phyloP scores from a whole-genome alignment of 1,140 invertebrate species.

The Lordiphosa collinella region DNA sequence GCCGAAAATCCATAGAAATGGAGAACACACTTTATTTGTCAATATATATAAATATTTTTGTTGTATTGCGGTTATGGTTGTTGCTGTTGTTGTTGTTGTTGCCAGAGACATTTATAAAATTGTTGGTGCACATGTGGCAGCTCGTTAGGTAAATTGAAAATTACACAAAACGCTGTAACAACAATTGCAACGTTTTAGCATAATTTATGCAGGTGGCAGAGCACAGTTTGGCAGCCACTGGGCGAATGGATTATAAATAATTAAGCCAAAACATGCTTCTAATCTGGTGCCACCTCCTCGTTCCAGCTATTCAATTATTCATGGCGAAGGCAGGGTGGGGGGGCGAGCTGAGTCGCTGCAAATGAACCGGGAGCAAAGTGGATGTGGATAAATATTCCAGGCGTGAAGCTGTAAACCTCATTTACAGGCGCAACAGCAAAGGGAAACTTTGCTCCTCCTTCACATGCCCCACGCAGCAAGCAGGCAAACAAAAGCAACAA shows the following conservation, averaged over 20 bases:
- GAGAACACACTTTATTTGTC: slow-evolving; percentile 43
- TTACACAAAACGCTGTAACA: slow-evolving; percentile 30
- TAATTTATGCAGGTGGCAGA: slow-evolving; percentile 50
- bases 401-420: slow-evolving; percentile 54
- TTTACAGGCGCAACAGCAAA: slow-evolving; percentile 29
- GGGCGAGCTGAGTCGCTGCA: background rate
- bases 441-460: slow-evolving; percentile 49
- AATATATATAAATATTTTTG: slow-evolving; percentile 18
- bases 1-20: slow-evolving; percentile 23
- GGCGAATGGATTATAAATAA: slow-evolving; percentile 44
- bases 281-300: slow-evolving; percentile 2
- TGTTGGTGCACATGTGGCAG: slow-evolving; percentile 24
- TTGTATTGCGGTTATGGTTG: slow-evolving; percentile 6
- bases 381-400: background rate
- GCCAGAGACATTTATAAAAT: slow-evolving; percentile 37
- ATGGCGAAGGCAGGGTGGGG: slow-evolving; percentile 18
- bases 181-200: slow-evolving; percentile 28
- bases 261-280: slow-evolving; percentile 48
- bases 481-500: slow-evolving; percentile 20
- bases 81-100: slow-evolving; percentile 20
- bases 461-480: background rate
- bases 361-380: slow-evolving; percentile 18
- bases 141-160: slow-evolving; percentile 63
- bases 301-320: slow-evolving; percentile 55
- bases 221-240: slow-evolving; percentile 53